A percentile compares a stretch with the other conserved stretches of the same genome.
Conservation (phyloP, 2,888 invertebrate species). For the Abrostola tripartita region DNA sequence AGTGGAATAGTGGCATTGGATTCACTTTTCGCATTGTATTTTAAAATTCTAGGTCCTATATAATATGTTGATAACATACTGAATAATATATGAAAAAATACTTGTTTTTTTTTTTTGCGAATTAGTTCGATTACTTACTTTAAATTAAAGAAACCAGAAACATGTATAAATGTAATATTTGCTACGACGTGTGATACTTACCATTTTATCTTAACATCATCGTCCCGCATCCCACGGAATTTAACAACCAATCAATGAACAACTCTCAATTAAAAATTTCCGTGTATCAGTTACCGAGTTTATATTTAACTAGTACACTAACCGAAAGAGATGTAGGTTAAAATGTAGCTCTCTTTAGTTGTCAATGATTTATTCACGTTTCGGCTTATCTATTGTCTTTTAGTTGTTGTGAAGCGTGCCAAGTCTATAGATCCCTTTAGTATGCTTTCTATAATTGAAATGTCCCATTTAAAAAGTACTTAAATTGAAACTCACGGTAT, state of each 20-base stretch:
- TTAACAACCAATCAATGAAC: not conserved
- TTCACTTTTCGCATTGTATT: too few species aligned
- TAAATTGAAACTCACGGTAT: not conserved
- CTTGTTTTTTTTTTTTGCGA: too few species aligned
- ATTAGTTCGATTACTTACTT: too few species aligned
- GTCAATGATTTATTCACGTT: constrained; percentile 35
- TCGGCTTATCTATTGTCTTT: constrained; percentile 14
- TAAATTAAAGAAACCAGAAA: too few species aligned
- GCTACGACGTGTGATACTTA: not conserved
- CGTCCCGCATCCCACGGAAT: too few species aligned
- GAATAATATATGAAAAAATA: too few species aligned
- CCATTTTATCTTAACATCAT: too few species aligned
- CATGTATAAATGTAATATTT: not conserved
- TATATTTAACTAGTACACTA: constrained; percentile 32
- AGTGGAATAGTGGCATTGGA: not conserved
- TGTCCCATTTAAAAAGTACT: constrained; percentile 10
- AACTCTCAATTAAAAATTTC: constrained; percentile 1
- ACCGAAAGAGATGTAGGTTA: constrained; percentile 37
- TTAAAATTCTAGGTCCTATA: too few species aligned
- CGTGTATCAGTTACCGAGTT: constrained; percentile 16
- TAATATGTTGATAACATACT: too few species aligned
- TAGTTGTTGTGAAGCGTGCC: constrained; percentile 37
- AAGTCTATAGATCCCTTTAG: constrained; percentile 29
- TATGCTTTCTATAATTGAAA: constrained; percentile 17
- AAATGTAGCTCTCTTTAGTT: constrained; percentile 29